Evolutionary conservation across 2,888 invertebrate species (phyloP).

Genomic region (Nephrotoma flavescens): DNA sequence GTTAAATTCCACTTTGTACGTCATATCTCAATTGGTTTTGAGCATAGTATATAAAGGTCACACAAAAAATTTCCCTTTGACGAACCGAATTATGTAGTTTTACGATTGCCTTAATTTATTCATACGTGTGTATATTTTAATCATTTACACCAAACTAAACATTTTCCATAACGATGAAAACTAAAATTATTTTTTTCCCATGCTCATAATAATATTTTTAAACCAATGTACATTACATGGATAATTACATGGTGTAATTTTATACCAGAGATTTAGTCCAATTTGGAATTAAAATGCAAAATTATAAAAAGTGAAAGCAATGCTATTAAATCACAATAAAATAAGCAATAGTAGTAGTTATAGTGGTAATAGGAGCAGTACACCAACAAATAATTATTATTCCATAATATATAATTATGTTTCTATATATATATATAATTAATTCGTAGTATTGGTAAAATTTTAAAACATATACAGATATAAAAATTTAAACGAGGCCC

Average conservation of each 20-base stretch:
- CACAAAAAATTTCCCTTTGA: background rate
- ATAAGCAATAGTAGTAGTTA: background rate
- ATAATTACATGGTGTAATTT: background rate
- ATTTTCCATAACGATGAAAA: background rate
- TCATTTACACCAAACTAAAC: background rate
- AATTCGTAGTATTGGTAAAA: background rate
- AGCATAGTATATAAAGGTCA: background rate
- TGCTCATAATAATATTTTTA: background rate
- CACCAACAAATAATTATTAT: background rate
- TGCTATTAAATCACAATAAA: background rate
- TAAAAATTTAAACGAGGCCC: background rate
- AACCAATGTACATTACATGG: background rate
- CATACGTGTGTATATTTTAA: background rate
- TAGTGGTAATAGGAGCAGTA: background rate
- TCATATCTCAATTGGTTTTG: background rate
- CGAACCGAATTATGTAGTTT: background rate
- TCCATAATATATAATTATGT: background rate
- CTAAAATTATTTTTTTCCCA: background rate
- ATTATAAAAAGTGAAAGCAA: background rate
- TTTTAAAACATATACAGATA: no score
- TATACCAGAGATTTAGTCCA: background rate
- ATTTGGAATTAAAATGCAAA: background rate
- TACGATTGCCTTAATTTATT: background rate
- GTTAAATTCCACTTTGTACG: background rate
- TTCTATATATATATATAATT: background rate